A percentile compares a stretch with the other conserved stretches of the same genome.
phyloP scores from a whole-genome alignment of 2,888 invertebrate genomes.

The Cephus sareptanus region DNA sequence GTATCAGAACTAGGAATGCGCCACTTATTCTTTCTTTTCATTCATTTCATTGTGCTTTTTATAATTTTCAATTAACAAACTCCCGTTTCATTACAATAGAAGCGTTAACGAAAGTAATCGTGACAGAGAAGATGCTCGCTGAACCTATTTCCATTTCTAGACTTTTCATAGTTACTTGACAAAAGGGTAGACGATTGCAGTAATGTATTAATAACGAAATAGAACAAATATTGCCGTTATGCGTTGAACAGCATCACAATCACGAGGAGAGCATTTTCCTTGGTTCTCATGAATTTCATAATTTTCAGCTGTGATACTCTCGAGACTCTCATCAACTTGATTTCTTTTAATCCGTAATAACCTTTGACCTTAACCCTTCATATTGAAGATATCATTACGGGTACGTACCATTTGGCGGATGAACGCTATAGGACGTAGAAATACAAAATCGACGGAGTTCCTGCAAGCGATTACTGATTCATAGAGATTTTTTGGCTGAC shows the following conservation, averaged over 20 bases:
- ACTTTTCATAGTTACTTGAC: neutral
- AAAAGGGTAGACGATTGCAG: neutral
- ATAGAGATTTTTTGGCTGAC: conserved; percentile 23
- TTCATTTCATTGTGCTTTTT: neutral
- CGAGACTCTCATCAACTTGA: neutral
- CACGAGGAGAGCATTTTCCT: conserved; percentile 34
- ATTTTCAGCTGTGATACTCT: conserved; percentile 1
- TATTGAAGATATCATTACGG: neutral
- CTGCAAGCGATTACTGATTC: conserved; percentile 1
- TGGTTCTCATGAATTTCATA: conserved; percentile 15
- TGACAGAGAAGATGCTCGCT: neutral
- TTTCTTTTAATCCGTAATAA: neutral
- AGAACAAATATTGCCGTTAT: neutral
- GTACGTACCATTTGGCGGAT: neutral
- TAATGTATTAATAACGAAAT: neutral
- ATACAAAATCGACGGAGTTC: conserved; percentile 1
- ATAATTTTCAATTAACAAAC: neutral
- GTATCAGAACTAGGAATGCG: neutral
- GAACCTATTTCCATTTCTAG: neutral
- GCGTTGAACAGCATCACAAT: neutral
- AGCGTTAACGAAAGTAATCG: neutral
- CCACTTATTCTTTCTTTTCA: neutral
- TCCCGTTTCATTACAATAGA: neutral
- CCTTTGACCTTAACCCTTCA: neutral
- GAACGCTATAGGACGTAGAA: neutral